Percentiles rank a stretch among this genome's conserved stretches.
Conservation (phyloP, 2,113 vertebrate species). For the Rousettus leschenaultii region DNA sequence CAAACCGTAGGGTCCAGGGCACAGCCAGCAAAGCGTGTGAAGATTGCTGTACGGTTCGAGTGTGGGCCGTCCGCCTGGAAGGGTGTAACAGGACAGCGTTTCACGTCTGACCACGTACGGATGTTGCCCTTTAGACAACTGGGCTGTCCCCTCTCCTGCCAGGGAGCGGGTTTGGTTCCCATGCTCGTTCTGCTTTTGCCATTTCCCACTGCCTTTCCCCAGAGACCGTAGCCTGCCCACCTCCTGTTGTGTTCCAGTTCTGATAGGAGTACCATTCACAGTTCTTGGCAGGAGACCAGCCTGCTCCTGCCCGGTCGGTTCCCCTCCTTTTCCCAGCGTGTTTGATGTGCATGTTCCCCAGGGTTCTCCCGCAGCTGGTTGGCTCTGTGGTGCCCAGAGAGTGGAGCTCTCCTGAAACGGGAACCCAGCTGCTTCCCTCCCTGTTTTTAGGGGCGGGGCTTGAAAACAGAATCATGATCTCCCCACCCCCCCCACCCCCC, state of each 20-base stretch:
- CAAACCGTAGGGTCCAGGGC: not conserved
- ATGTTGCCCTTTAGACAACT: not conserved
- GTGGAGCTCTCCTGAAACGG: not conserved
- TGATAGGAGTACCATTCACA: not conserved
- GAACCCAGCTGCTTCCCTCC: not conserved
- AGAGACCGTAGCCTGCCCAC: slow-evolving; percentile 11
- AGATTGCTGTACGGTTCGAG: not conserved
- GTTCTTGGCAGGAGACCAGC: slow-evolving; percentile 56
- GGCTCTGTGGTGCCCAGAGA: slow-evolving; percentile 8
- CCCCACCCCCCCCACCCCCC: not conserved
- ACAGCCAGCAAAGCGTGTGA: not conserved
- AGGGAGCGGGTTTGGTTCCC: not conserved
- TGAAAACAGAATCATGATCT: slow-evolving; percentile 64
- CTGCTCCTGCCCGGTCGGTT: not conserved
- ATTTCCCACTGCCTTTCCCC: slow-evolving; percentile 12
- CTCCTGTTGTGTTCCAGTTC: slow-evolving; percentile 5
- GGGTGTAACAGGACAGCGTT: not conserved
- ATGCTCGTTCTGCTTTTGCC: not conserved
- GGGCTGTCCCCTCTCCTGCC: not conserved
- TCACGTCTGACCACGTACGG: not conserved
- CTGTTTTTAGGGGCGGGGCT: slow-evolving; percentile 13
- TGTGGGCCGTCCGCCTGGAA: not conserved
- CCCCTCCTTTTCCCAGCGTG: not conserved
- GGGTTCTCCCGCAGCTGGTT: slow-evolving; percentile 14
- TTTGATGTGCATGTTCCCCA: not conserved